A percentile compares a stretch with the other conserved stretches of the same genome.
Evolutionary conservation across 2,797 vertebrate genomes (phyloP).

Genomic region (Tiaroga cobitis): DNA sequence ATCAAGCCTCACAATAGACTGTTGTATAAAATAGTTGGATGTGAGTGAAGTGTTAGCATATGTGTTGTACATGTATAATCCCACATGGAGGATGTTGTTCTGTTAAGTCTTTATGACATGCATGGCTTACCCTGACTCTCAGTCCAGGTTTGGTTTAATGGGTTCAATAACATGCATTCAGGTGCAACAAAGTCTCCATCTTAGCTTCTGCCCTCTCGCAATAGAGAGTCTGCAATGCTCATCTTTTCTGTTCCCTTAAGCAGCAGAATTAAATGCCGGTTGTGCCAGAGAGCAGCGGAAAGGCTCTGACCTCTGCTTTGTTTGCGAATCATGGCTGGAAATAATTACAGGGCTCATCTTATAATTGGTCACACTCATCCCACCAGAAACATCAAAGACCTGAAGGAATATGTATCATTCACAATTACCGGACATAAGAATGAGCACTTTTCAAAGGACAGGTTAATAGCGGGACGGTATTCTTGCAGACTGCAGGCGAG

Average conservation of each 20-base stretch:
- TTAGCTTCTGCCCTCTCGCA: slow-evolving; percentile 28
- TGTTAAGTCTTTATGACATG: not conserved
- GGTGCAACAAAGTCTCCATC: slow-evolving; percentile 18
- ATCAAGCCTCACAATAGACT: not conserved
- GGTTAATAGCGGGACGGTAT: slow-evolving; percentile 29
- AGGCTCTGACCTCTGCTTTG: slow-evolving; percentile 36
- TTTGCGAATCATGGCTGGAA: slow-evolving; percentile 36
- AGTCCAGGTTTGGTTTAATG: not conserved
- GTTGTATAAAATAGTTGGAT: not conserved
- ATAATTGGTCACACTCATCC: slow-evolving; percentile 41
- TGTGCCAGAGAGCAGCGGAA: slow-evolving; percentile 22
- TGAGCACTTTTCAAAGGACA: slow-evolving; percentile 33
- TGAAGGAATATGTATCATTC: slow-evolving; percentile 27
- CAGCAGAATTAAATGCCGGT: slow-evolving; percentile 17
- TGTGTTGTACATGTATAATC: not conserved
- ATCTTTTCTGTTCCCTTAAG: slow-evolving; percentile 17
- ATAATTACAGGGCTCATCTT: slow-evolving; percentile 52
- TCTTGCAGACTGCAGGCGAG: not conserved
- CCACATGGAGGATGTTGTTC: not conserved
- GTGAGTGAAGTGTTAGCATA: not conserved
- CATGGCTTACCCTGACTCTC: not conserved
- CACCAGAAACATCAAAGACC: slow-evolving; percentile 14
- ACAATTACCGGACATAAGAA: slow-evolving; percentile 43
- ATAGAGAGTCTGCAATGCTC: slow-evolving; percentile 13
- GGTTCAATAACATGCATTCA: slow-evolving; percentile 19